Base-by-base conservation (phyloP, 2,888 invertebrate species). In the Leuctra nigra region DNA sequence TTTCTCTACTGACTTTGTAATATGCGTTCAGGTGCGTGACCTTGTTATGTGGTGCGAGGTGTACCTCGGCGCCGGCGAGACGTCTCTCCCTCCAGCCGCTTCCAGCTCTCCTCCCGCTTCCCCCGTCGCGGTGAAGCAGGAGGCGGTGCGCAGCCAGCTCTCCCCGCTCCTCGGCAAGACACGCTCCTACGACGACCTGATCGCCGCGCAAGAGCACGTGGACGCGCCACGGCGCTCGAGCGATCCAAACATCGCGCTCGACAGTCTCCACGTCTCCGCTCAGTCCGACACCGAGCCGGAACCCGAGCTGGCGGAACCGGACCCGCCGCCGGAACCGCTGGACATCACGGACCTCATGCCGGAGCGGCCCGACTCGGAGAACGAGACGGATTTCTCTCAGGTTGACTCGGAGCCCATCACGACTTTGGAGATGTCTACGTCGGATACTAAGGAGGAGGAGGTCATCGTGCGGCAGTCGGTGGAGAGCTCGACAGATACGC, bases 101-200 rank as follows among this genome's bases (percentile, higher is more conserved):
- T 22, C 48, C 16, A 16, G 39, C 9, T 41, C 61, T 25, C 25
- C 23, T 9, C 9, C 25, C 13, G 44, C 46, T 4, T 29, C 44
- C 20, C 39, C 71, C 72, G 1, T 63, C 69, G 64, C 72, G 4
- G 29, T 64, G 63, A 66, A 67, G 63, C 63, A 35, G 60, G 61
- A 25, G 39, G 39, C 25, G 46, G 52, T 13, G 18, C 44, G 22
- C 35, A 59, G 52, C 61, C 63, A 44, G 68, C 68, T 63, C 68
- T 71, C n/a, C 66, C 72, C 64, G 36, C 59, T 58, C 14, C 52
- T 68, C 81, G 81, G 58, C 70, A 81, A 59, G 83, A 88, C 83
- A 84, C 83, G 91, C 65, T 92, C 92, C 0, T 91, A 88, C 70
- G 91, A 91, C 62, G 89, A 93, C 72, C 74, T 93, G 56, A 76